These are phyloP conservation scores for Tanytarsus gracilentus DNA, from an alignment of 2,888 invertebrate species.

Conservation along the genomic window DNA sequence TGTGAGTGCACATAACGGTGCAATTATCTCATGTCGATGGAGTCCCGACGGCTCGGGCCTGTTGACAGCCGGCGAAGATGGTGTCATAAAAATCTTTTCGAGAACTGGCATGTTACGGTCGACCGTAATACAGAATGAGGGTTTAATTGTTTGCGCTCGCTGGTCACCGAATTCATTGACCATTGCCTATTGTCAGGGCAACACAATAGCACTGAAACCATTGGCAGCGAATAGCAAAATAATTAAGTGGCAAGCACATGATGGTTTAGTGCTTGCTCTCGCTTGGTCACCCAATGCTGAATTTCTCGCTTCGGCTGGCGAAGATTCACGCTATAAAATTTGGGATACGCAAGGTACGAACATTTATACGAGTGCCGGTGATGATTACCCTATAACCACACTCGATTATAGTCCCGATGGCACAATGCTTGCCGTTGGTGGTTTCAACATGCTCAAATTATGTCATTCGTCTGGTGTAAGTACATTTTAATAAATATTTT, in stretches of 20 bases:
- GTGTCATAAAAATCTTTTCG: conserved; percentile 94
- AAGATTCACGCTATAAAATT: conserved; percentile 75
- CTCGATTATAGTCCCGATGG: conserved; percentile 82
- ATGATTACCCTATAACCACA: conserved; percentile 86
- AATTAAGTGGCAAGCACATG: conserved; percentile 91
- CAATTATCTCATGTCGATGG: conserved; percentile 84
- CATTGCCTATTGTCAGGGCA: conserved; percentile 60
- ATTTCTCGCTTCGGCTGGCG: conserved; percentile 88
- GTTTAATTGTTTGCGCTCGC: conserved; percentile 73
- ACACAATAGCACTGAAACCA: conserved; percentile 58
- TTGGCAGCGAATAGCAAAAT: conserved; percentile 65
- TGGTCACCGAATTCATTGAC: conserved; percentile 70
- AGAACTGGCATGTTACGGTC: conserved; percentile 88
- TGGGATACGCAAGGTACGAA: conserved; percentile 90
- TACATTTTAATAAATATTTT: conserved; percentile 31
- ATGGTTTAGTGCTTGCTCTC: conserved; percentile 80
- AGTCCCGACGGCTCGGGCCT: conserved; percentile 92
- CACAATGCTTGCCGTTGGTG: conserved; percentile 83
- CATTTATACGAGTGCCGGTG: conserved; percentile 72
- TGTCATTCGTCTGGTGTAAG: conserved; percentile 90
- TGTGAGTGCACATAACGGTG: conserved; percentile 86
- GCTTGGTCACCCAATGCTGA: conserved; percentile 94
- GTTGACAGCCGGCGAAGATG: conserved; percentile 93
- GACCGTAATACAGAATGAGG: conserved; percentile 71
- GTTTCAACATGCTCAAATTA: conserved; percentile 82